phyloP scores from a whole-genome alignment of 2,888 invertebrate species.

The Himalopsyche kuldschensis region DNA sequence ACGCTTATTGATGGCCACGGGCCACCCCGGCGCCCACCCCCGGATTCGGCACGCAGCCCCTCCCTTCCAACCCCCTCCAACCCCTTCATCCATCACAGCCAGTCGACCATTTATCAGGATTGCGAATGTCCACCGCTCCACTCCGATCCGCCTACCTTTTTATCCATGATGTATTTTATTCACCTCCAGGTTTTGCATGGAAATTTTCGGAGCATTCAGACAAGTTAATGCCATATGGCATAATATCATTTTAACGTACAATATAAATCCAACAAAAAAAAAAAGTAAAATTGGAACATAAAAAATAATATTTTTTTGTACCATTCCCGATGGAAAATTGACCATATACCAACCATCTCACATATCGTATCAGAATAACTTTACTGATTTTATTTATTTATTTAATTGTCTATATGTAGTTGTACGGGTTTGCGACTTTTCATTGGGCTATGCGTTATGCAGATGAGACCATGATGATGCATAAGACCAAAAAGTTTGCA shows the following conservation, averaged over 20 bases:
- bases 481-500: too few relatives aligned
- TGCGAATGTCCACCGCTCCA: not conserved
- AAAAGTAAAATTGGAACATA: too few relatives aligned
- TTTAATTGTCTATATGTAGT: too few relatives aligned
- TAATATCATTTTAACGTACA: not conserved
- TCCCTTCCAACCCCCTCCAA: not conserved
- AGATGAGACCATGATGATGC: too few relatives aligned
- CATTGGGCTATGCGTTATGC: too few relatives aligned
- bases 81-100: not conserved
- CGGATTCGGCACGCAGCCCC: not conserved
- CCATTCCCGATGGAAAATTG: too few relatives aligned
- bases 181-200: not conserved
- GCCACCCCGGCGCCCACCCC: not conserved
- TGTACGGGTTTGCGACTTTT: too few relatives aligned
- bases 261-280: too few relatives aligned
- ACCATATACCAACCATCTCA: too few relatives aligned
- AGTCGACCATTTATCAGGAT: not conserved
- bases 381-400: too few relatives aligned
- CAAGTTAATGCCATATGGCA: not conserved
- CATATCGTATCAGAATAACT: too few relatives aligned
- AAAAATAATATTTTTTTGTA: too few relatives aligned
- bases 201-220: not conserved
- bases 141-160: not conserved
- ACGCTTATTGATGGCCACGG: not conserved
- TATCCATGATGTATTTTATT: not conserved